Evolutionary conservation across 2,113 vertebrate genomes (phyloP), one percentile per base, ranked within the genome.

Genomic region (Anolis sagrei): DNA sequence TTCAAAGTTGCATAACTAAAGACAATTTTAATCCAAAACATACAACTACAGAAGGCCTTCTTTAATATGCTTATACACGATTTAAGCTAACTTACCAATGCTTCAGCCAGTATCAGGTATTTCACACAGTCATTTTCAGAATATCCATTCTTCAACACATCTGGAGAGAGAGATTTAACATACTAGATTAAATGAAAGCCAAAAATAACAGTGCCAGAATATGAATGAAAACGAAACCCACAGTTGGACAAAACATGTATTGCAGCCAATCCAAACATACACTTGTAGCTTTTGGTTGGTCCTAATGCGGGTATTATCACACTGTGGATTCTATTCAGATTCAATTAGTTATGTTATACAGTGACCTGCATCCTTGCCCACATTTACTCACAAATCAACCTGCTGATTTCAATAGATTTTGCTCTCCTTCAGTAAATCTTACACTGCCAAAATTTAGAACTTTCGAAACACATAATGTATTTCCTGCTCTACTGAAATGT

Each of bases 51-150:
- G 13, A 34, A 68, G 0, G 3, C 68, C 77, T 76, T 87, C 4
- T 18, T 58, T 58, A 58, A 18, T 58, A 58, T 44, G 39, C 39
- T 44, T 44, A 44, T 16, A 58, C 10, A 58, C 2, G 54, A 18
- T 18, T 58, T 58, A 89, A 68, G 91, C 80, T 39, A 94, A 96
- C 96, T 97, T 96, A 96, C 96, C 93, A 92, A 87, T 54, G 86
- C 87, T 94, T 94, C 93, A 91, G 94, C 25, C 91, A 95, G 86
- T 79, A 85, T 92, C 85, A 92, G 91, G 54, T 90, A 93, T 9
- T 89, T 89, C 89, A 87, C 66, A 90, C 76, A 94, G 58, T 88
- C 91, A 92, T 81, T 68, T 68, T 68, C 27, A 68, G 10, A 9
- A 68, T 18, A 29, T 68, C 64, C 64, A 68, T 11, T 68, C 27